Conservation (phyloP, 2,797 vertebrate genomes). For the Lerista edwardsae region DNA sequence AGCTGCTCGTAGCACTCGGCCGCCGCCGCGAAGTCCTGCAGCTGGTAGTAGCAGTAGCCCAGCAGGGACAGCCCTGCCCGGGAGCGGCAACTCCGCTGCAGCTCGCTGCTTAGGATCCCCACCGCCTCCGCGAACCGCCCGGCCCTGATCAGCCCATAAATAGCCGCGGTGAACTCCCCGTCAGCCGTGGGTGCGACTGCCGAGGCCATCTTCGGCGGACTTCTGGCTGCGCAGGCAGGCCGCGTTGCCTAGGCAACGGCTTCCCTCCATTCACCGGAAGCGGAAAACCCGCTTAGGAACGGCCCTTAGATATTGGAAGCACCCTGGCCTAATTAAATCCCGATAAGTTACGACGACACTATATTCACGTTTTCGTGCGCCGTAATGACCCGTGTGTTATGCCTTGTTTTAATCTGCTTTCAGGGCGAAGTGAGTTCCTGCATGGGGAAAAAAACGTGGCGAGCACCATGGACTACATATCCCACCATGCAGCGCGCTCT, state of each 20-base stretch:
- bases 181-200: constrained; percentile 79
- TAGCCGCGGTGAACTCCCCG: constrained; percentile 88
- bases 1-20: constrained; percentile 95
- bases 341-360: too few relatives aligned
- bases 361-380: too few relatives aligned
- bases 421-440: too few relatives aligned
- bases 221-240: too few relatives aligned
- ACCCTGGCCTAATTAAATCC: too few relatives aligned
- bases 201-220: constrained; percentile 44
- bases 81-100: constrained; percentile 85
- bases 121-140: constrained; percentile 87
- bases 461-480: background rate
- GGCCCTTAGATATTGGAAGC: too few relatives aligned
- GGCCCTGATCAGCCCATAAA: constrained; percentile 89
- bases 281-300: background rate
- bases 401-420: too few relatives aligned
- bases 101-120: constrained; percentile 86
- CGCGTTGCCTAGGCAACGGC: background rate
- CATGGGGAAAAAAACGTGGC: background rate
- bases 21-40: constrained; percentile 90
- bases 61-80: constrained; percentile 90
- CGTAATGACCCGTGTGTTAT: too few relatives aligned
- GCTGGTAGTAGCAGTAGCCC: constrained; percentile 92
- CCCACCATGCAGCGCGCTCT: background rate
- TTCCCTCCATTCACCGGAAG: too few relatives aligned